These are phyloP conservation scores for Zosterops pallidus DNA, from an alignment of 2,113 vertebrate genomes.

Conservation along the genomic window DNA sequence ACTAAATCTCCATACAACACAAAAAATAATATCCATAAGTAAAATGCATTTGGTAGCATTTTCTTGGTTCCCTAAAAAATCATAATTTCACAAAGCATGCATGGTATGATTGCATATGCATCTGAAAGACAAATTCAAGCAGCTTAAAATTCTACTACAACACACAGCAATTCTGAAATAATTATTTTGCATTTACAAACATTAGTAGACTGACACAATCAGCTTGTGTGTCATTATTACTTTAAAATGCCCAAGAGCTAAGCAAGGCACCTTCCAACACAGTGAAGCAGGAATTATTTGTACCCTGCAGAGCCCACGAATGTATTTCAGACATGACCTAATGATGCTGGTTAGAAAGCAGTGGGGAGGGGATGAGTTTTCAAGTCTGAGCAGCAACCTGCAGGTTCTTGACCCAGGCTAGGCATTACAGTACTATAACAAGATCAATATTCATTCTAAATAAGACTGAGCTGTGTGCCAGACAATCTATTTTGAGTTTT, in stretches of 20 bases:
- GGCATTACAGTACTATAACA: background rate
- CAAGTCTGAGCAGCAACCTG: background rate
- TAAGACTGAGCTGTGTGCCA: background rate
- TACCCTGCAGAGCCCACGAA: background rate
- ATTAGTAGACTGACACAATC: rapidly evolving
- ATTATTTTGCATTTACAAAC: background rate
- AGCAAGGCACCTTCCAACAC: background rate
- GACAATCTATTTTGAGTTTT: background rate
- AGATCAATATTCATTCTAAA: background rate
- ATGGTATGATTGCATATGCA: rapidly evolving
- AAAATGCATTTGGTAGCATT: background rate
- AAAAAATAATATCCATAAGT: background rate
- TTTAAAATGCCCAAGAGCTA: background rate
- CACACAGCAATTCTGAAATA: background rate
- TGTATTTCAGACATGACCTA: background rate
- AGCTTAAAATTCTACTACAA: background rate
- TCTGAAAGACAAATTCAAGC: background rate
- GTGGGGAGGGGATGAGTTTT: background rate
- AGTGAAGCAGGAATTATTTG: background rate
- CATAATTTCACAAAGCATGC: background rate
- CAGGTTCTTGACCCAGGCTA: background rate
- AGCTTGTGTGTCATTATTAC: background rate
- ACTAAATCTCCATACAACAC: background rate
- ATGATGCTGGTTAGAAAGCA: background rate
- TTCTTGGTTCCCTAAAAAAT: background rate